phyloP scores from a whole-genome alignment of 2,113 vertebrate species.

The Xiphophorus couchianus region DNA sequence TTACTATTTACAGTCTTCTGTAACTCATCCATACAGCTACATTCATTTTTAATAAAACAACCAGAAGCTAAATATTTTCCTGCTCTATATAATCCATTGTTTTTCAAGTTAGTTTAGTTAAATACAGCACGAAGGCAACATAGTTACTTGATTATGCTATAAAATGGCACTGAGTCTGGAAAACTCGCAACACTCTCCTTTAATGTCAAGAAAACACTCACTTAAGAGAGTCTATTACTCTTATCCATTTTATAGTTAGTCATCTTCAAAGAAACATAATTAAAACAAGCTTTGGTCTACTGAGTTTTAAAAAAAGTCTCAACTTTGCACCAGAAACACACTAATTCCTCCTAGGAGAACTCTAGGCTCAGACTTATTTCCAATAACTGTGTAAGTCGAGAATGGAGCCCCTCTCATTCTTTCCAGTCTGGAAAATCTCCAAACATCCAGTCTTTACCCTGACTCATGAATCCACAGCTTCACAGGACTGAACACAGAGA shows the following conservation, averaged over 20 bases:
- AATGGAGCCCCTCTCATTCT: conserved; percentile 46
- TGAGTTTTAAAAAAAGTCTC: not conserved
- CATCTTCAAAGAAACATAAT: not conserved
- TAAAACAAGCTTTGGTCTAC: not conserved
- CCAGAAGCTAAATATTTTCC: too few species aligned
- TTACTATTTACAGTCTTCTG: too few species aligned
- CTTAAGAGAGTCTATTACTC: not conserved
- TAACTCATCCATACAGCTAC: too few species aligned
- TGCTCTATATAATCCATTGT: too few species aligned
- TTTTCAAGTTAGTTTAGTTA: too few species aligned
- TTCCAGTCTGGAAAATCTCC: conserved; percentile 56
- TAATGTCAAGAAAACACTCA: not conserved
- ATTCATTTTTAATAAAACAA: too few species aligned
- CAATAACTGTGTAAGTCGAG: conserved; percentile 36
- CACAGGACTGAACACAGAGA: not conserved
- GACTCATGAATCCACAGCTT: conserved; percentile 14
- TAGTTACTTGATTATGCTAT: too few species aligned
- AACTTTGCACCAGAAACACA: conserved; percentile 16
- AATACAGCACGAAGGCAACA: too few species aligned
- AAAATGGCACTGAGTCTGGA: too few species aligned
- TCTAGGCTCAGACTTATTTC: conserved; percentile 22
- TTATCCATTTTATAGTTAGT: too few species aligned
- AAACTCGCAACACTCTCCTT: too few species aligned
- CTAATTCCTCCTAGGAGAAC: not conserved
- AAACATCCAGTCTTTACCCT: conserved; percentile 13